Base-by-base conservation (phyloP, 1,140 invertebrate genomes). In the Papilio helenus region DNA sequence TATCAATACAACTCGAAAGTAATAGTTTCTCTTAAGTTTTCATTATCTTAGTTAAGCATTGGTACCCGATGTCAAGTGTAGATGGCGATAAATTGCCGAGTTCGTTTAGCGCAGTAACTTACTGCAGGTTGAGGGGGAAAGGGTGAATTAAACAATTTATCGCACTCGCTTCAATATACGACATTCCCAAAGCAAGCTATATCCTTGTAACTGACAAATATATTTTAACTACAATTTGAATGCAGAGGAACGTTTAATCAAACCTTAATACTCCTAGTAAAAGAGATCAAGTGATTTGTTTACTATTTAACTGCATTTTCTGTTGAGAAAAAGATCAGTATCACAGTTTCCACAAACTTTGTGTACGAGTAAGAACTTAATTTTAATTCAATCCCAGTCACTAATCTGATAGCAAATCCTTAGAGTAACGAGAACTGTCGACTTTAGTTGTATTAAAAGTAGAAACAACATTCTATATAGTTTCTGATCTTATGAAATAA, bases 101-200 rank as follows among this genome's bases (percentile, higher is more conserved):
- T 68, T 68, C 61, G 61, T 68, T 29, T 34, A 68, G 61, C 61
- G 61, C 26, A 29, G 26, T 29, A 68, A 68, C 61, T 68, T 68
- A 26, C 61, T 68, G 61, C 61, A 68, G 61, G 29, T 10, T 39
- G 34, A 39, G n/a, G n/a, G 61, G 12, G 23, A 34, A 68, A 68
- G 26, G 61, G 61, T 68, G 61, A 34, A 68, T 68, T 68, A 68
- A 68, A 68, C 61, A 68, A 65, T 65, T 65, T 65, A 65, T 65
- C 58, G 23, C 3, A 65, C 58, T 29, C 58, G 58, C 23, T 65
- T 65, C 58, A 65, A 68, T 68, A 68, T 68, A 68, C 61, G 61
- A 68, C 61, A 68, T 68, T 68, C 61, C 26, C 61, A 68, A 68
- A 68, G 61, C 61, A 68, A 68, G 61, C 23, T 61, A 61, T 23